Evolutionary conservation across 2,797 vertebrate species (phyloP), one percentile per base, ranked within the genome.

Genomic region (Sebastes goodei): DNA sequence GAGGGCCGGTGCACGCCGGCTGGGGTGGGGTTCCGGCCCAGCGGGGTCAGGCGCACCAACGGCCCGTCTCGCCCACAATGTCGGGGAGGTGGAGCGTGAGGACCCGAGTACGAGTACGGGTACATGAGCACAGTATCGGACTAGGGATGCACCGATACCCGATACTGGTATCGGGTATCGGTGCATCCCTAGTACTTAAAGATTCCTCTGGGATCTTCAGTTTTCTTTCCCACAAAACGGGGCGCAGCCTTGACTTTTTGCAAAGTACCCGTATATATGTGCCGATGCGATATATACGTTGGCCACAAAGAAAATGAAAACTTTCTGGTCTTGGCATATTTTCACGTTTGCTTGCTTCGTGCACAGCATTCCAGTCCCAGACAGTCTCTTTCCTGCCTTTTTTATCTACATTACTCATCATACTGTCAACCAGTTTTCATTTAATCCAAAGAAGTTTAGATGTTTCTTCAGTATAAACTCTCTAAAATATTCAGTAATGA

Each of bases 401-500:
- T 42, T 64, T 14, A 29, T 83, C 25, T 35, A 11, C n/a, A 60
- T 76, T 53, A 68, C 9, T 77, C 65, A 53, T 78, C 59, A 53
- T 8, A 46, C 12, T 32, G 61, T 82, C 56, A 68, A 62, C 46
- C n/a, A 56, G 56, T 73, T 73, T 74, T 62, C 23, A 42, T 57
- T 23, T 10, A 29, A 71, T 33, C 46, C 32, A 23, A 49, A 55
- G 29, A 63, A 21, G 46, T 70, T 71, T 29, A 23, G 60, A 61
- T 63, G 23, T 56, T 21, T 68, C 69, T 38, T 64, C 73, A 46
- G 59, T 27, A 20, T 66, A 38, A 38, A 62, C 53, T 27, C 38
- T 74, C 23, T 74, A 32, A 79, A 89, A 73, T 78, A 75, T 74
- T 78, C 55, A 78, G 64, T 63, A 70, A 81, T 81, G 64, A 82